Conservation (phyloP, 2,113 vertebrate species). For the Apistogramma diplotaenia region DNA sequence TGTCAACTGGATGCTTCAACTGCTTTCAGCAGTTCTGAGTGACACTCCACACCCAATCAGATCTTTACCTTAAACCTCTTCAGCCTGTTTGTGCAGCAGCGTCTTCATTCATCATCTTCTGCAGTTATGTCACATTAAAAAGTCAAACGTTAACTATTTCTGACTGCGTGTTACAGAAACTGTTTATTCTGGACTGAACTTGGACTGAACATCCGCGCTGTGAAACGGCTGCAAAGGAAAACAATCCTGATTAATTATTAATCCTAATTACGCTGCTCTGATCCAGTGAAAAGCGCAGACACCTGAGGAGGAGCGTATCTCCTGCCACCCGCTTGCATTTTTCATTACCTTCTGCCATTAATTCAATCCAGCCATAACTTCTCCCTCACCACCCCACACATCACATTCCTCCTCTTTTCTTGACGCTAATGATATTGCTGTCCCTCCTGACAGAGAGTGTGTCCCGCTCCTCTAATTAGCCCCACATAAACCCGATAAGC, state of each 20-base stretch:
- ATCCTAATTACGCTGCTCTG: slow-evolving; percentile 59
- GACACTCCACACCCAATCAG: not conserved
- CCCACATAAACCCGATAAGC: slow-evolving; percentile 44
- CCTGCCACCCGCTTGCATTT: slow-evolving; percentile 48
- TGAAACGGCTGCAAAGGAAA: slow-evolving; percentile 31
- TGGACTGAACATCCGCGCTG: not conserved
- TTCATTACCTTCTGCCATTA: slow-evolving; percentile 51
- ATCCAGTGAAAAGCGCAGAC: slow-evolving; percentile 30
- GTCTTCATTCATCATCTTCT: not conserved
- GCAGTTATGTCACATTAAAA: not conserved
- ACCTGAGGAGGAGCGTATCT: slow-evolving; percentile 52
- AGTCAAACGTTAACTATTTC: not conserved
- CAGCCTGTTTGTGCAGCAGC: not conserved
- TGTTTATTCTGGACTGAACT: not conserved
- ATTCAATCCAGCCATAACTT: slow-evolving; percentile 28
- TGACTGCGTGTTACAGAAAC: not conserved
- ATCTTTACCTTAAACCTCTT: not conserved
- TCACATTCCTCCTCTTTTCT: slow-evolving; percentile 5
- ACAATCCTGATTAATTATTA: slow-evolving; percentile 60
- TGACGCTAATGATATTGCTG: slow-evolving; percentile 38
- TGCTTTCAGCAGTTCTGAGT: not conserved
- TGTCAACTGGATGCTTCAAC: not conserved
- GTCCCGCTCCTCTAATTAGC: slow-evolving; percentile 51
- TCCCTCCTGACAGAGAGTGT: slow-evolving; percentile 33
- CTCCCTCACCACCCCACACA: slow-evolving; percentile 7